A percentile compares a stretch with the other conserved stretches of the same genome.
Conservation (phyloP, 2,797 vertebrate genomes). For the Meriones psammophilus region DNA sequence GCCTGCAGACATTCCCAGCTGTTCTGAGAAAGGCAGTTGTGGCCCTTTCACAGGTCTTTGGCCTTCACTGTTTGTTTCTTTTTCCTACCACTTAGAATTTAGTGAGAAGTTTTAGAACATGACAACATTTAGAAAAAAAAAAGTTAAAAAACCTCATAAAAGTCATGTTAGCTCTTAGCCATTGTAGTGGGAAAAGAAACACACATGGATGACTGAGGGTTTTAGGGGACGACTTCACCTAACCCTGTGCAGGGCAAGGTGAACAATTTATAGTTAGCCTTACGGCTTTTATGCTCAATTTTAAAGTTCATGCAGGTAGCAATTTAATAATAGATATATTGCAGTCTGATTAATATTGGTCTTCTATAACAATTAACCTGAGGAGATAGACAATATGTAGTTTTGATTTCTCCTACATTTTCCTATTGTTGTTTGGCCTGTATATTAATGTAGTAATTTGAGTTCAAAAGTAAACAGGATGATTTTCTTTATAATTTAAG, state of each 20-base stretch:
- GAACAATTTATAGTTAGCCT: not conserved
- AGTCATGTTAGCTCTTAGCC: not conserved
- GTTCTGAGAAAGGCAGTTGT: not conserved
- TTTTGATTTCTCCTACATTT: not conserved
- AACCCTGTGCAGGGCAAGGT: not conserved
- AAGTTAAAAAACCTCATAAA: not conserved
- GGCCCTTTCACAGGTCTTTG: no score
- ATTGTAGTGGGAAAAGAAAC: not conserved
- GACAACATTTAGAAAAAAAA: not conserved
- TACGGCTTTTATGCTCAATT: not conserved
- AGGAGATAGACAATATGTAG: not conserved
- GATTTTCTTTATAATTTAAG: not conserved
- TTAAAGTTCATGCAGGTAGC: not conserved
- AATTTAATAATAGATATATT: not conserved
- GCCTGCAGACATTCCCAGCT: not conserved
- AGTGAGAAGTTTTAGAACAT: not conserved
- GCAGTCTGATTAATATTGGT: not conserved
- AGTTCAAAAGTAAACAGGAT: not conserved
- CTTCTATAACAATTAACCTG: not conserved
- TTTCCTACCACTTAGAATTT: not conserved
- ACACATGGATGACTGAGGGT: not conserved
- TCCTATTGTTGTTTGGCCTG: not conserved
- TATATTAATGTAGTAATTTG: not conserved
- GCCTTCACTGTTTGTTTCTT: not conserved
- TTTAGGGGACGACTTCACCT: not conserved